Conservation (phyloP, 1,140 invertebrate genomes). For the Mamestra configurata region DNA sequence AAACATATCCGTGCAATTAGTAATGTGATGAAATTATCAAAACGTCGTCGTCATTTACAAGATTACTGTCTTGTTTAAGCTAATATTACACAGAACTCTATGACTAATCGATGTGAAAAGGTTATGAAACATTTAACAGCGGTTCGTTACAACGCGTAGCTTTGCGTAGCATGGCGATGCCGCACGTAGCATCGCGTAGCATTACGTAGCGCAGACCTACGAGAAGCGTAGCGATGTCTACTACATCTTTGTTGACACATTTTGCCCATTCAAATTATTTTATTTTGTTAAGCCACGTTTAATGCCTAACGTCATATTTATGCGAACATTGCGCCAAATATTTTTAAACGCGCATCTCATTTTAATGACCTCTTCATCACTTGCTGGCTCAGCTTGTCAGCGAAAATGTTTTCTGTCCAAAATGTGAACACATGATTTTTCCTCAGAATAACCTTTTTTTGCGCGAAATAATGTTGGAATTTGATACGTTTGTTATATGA, state of each 20-base stretch:
- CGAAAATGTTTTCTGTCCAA: slow-evolving; percentile 36
- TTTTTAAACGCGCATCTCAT: slow-evolving; percentile 31
- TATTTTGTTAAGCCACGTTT: background rate
- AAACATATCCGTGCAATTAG: background rate
- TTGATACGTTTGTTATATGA: slow-evolving; percentile 36
- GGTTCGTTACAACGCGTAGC: slow-evolving; percentile 10
- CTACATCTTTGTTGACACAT: background rate
- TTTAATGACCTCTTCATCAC: slow-evolving; percentile 45
- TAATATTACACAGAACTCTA: background rate
- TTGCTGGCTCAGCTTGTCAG: slow-evolving; percentile 32
- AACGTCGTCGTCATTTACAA: background rate
- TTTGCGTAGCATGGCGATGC: background rate
- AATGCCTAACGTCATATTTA: background rate
- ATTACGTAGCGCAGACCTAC: slow-evolving; percentile 21
- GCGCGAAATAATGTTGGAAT: slow-evolving; percentile 21
- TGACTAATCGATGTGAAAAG: slow-evolving; percentile 30
- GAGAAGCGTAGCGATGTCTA: slow-evolving; percentile 3
- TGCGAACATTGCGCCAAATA: slow-evolving; percentile 12
- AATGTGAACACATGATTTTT: slow-evolving; percentile 39
- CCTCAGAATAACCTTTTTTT: background rate
- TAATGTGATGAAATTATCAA: slow-evolving; percentile 6
- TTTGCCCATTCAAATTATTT: slow-evolving; percentile 10
- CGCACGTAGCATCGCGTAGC: background rate
- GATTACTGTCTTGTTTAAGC: slow-evolving; percentile 12
- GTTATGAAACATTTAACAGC: slow-evolving; percentile 4